Evolutionary conservation across 2,113 vertebrate species (phyloP).

Genomic region (Empidonax alnorum): DNA sequence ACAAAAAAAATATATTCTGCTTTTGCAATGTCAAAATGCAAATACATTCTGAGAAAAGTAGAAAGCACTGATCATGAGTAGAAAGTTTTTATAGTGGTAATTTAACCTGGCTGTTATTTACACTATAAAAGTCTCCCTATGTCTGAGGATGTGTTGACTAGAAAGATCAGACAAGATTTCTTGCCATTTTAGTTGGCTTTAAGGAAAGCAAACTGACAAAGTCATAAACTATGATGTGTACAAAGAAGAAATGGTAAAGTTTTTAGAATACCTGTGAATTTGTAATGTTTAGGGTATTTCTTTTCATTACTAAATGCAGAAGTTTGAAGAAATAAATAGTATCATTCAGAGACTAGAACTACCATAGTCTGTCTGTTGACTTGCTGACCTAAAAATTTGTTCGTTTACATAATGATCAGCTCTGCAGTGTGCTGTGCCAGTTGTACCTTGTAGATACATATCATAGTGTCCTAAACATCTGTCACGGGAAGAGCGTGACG

Average conservation of each 20-base stretch:
- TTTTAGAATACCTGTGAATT: neutral
- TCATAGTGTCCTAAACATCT: neutral
- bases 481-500: neutral
- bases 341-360: neutral
- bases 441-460: neutral
- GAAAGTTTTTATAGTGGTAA: constrained; percentile 35
- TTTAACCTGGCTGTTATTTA: constrained; percentile 49
- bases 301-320: neutral
- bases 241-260: neutral
- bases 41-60: constrained; percentile 31
- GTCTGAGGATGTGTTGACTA: neutral
- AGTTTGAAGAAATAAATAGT: neutral
- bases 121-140: constrained; percentile 18
- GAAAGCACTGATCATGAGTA: neutral
- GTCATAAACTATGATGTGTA: neutral
- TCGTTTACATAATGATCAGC: neutral
- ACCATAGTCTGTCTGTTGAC: neutral
- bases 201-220: constrained; percentile 32
- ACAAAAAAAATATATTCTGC: neutral
- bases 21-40: constrained; percentile 2
- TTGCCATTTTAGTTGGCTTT: neutral
- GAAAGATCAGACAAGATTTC: constrained; percentile 6
- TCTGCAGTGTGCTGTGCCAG: neutral
- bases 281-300: neutral
- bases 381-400: neutral